phyloP scores from a whole-genome alignment of 2,888 invertebrate species.

The Meteorus cinctellus region DNA sequence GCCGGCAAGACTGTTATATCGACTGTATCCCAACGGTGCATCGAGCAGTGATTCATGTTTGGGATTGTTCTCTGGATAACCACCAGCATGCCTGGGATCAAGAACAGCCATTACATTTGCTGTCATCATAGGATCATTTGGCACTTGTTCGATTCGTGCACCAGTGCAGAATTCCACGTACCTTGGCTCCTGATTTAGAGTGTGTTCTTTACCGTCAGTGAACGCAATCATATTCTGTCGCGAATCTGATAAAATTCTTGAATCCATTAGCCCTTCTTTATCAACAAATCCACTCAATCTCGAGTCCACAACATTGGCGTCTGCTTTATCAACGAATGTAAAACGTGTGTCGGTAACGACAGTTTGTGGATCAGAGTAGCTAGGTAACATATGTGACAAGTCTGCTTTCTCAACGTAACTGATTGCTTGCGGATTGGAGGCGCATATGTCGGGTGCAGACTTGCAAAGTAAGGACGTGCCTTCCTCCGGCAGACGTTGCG shows the following conservation, averaged over 20 bases:
- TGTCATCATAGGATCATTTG: constrained; percentile 29
- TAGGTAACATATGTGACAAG: constrained; percentile 69
- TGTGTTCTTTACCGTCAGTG: constrained; percentile 67
- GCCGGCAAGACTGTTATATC: constrained; percentile 67
- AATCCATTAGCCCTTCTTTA: constrained; percentile 70
- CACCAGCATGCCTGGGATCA: constrained; percentile 55
- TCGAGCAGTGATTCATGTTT: constrained; percentile 65
- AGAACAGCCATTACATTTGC: constrained; percentile 42
- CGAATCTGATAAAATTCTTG: constrained; percentile 69
- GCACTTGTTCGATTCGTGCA: constrained; percentile 23
- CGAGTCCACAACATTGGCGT: constrained; percentile 67
- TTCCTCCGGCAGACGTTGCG: constrained; percentile 67
- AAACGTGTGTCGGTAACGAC: constrained; percentile 63
- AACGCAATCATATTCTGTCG: constrained; percentile 70
- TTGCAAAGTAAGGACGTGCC: constrained; percentile 70
- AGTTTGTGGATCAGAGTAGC: constrained; percentile 65
- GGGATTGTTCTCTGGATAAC: constrained; percentile 54
- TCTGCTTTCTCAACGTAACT: constrained; percentile 72
- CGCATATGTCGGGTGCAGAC: constrained; percentile 71
- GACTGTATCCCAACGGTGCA: constrained; percentile 65
- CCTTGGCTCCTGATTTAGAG: constrained; percentile 61
- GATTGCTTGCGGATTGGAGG: constrained; percentile 71
- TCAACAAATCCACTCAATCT: constrained; percentile 69
- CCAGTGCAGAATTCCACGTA: constrained; percentile 60
- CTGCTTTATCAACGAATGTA: constrained; percentile 64